A percentile compares a stretch with the other conserved stretches of the same genome.
Evolutionary conservation across 1,140 invertebrate species (phyloP).

Genomic region (Papilio xuthus): DNA sequence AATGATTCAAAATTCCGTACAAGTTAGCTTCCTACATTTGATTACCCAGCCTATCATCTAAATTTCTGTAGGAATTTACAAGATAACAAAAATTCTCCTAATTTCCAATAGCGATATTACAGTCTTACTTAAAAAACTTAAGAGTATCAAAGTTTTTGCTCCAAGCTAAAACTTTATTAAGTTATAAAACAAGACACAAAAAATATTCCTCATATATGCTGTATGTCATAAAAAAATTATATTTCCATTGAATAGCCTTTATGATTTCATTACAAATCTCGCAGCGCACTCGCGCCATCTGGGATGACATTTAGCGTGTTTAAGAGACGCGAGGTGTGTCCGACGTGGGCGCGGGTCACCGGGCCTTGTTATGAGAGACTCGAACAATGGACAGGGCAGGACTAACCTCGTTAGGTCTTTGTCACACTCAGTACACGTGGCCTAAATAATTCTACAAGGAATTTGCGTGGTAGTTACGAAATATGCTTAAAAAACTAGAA

Average conservation of each 20-base stretch:
- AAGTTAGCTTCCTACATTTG: too few relatives aligned
- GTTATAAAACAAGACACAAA: background rate
- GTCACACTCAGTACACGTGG: slow-evolving; percentile 9
- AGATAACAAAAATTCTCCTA: too few relatives aligned
- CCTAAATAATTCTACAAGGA: slow-evolving; percentile 5
- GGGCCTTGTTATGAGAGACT: slow-evolving; percentile 55
- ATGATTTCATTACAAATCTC: slow-evolving; percentile 28
- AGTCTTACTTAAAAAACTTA: background rate
- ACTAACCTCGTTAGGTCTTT: slow-evolving; percentile 32
- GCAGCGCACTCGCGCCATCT: slow-evolving; percentile 25
- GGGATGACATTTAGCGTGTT: slow-evolving; percentile 44
- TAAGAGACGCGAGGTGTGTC: slow-evolving; percentile 37
- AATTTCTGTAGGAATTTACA: too few relatives aligned
- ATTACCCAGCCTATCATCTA: too few relatives aligned
- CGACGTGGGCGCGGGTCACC: slow-evolving; percentile 47
- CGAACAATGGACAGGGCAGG: slow-evolving; percentile 46
- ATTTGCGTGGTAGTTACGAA: slow-evolving; percentile 23
- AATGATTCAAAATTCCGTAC: too few relatives aligned
- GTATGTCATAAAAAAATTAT: background rate
- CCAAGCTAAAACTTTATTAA: background rate
- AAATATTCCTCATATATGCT: background rate
- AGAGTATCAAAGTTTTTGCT: background rate
- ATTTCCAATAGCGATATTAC: background rate
- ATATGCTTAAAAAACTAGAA: background rate
- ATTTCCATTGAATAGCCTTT: slow-evolving; percentile 20